Percentiles rank a stretch among this genome's conserved stretches.
Conservation (phyloP, 2,113 vertebrate species). For the Melierax canorus region DNA sequence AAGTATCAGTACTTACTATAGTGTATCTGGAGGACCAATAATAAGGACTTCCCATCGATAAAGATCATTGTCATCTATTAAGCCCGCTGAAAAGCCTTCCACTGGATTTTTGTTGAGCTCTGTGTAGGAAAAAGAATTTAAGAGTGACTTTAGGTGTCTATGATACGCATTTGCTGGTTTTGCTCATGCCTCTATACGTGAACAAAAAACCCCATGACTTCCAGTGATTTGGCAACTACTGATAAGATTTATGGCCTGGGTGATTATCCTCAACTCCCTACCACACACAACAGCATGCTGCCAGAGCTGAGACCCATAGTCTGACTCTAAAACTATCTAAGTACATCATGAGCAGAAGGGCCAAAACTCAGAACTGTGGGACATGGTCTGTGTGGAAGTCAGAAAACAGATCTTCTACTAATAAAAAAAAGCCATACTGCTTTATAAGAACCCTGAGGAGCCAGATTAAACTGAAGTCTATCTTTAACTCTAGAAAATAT, state of each 20-base stretch:
- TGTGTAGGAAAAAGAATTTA: constrained; percentile 69
- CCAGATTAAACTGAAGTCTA: not conserved
- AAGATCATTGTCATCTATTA: constrained; percentile 98
- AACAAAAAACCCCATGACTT: not conserved
- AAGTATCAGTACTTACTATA: constrained; percentile 88
- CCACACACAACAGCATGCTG: not conserved
- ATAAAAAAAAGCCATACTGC: not conserved
- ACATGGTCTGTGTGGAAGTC: not conserved
- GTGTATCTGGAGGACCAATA: constrained; percentile 96
- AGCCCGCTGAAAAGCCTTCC: constrained; percentile 98
- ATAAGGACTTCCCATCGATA: constrained; percentile 99
- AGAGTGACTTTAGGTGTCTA: constrained; percentile 10
- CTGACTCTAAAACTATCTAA: not conserved
- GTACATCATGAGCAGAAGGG: not conserved
- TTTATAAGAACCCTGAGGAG: not conserved
- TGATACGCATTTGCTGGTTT: not conserved
- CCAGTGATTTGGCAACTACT: accelerated
- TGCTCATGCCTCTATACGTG: not conserved
- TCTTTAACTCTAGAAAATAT: not conserved
- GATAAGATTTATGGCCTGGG: accelerated
- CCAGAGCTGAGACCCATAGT: accelerated
- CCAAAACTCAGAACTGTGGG: not conserved
- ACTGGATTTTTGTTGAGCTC: constrained; percentile 99
- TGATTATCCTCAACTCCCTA: not conserved
- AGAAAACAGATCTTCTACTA: not conserved